These are phyloP conservation scores for Chrysolina haemoptera DNA, from an alignment of 2,888 invertebrate species.

Conservation along the genomic window DNA sequence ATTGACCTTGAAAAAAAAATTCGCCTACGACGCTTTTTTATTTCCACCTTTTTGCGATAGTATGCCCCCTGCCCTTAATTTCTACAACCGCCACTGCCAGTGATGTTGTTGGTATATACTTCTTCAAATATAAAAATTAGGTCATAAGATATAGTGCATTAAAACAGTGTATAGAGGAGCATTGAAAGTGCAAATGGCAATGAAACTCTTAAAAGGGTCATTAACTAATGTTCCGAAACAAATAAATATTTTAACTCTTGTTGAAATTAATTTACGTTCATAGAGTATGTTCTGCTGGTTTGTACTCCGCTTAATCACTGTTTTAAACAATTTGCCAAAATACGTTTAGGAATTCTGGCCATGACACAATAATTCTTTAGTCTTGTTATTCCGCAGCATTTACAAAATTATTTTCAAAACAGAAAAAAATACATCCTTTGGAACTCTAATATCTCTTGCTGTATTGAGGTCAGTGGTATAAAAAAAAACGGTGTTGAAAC, in stretches of 20 bases:
- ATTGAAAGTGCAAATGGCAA: not conserved
- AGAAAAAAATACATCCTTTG: not conserved
- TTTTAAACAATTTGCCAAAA: conserved; percentile 33
- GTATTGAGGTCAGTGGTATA: not conserved
- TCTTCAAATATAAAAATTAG: too few species aligned
- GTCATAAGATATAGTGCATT: too few species aligned
- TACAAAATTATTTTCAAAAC: conserved; percentile 23
- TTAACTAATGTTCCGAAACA: not conserved
- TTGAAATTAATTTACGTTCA: conserved; percentile 3
- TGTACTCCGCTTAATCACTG: conserved; percentile 34
- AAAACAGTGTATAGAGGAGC: not conserved
- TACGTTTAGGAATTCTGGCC: conserved; percentile 27
- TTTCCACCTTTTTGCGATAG: too few species aligned
- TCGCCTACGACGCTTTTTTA: too few species aligned
- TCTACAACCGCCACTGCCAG: too few species aligned
- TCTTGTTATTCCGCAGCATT: conserved; percentile 12
- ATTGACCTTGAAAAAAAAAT: too few species aligned
- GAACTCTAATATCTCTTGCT: not conserved
- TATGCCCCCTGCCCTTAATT: too few species aligned
- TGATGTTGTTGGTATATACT: too few species aligned
- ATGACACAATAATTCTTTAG: conserved; percentile 35
- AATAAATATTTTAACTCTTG: not conserved
- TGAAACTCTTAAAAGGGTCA: not conserved
- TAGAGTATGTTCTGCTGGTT: conserved; percentile 13
- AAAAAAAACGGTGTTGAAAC: not conserved